A percentile compares a stretch with the other conserved stretches of the same genome.
Evolutionary conservation across 2,113 vertebrate genomes (phyloP).

Genomic region (Mastomys natalensis): DNA sequence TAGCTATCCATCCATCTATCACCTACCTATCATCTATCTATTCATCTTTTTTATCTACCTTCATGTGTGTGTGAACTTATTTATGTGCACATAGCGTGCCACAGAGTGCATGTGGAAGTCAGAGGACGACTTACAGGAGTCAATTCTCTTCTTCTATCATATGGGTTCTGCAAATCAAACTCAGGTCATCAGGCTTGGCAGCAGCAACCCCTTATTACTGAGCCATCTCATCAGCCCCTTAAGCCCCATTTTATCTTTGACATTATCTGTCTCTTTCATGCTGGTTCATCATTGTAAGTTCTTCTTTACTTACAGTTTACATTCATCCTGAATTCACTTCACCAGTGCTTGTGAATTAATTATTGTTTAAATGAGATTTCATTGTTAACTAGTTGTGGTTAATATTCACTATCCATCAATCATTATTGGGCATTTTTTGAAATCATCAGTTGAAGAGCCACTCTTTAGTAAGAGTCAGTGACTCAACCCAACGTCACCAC

Average conservation of each 20-base stretch:
- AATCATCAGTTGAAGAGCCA: conserved; percentile 9
- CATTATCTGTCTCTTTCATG: neutral
- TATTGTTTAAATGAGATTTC: conserved; percentile 35
- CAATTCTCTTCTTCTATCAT: neutral
- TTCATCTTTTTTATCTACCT: neutral
- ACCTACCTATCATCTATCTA: neutral
- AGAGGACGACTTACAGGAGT: neutral
- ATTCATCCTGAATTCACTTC: conserved; percentile 38
- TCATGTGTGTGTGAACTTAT: neutral
- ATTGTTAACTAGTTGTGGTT: conserved; percentile 1
- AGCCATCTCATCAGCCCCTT: neutral
- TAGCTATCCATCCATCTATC: no score
- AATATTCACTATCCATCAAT: conserved; percentile 6
- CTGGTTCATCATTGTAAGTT: conserved; percentile 30
- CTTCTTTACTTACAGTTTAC: neutral
- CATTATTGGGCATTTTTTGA: conserved; percentile 35
- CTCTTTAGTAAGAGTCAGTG: conserved; percentile 3
- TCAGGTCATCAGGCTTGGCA: neutral
- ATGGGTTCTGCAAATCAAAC: neutral
- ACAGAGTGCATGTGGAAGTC: neutral
- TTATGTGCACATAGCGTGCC: neutral
- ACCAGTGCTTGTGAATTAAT: conserved; percentile 42
- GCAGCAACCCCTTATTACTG: no score
- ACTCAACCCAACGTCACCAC: neutral
- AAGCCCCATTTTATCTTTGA: neutral